Conservation (phyloP, 2,797 vertebrate genomes). For the Brotula barbata region DNA sequence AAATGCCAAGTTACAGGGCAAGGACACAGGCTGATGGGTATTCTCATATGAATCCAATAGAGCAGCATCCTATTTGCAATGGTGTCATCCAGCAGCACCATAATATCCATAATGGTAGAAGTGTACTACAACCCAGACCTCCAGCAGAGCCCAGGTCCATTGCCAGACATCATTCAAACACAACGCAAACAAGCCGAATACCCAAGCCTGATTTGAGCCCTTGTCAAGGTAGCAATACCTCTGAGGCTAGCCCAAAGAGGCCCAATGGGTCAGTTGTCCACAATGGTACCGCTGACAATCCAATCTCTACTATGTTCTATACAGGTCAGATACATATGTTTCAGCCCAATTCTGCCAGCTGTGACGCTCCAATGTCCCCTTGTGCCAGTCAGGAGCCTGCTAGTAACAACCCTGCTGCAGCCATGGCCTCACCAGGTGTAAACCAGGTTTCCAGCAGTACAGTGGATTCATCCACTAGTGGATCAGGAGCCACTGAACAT, state of each 20-base stretch:
- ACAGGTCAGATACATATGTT: slow-evolving; percentile 92
- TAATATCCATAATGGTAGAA: slow-evolving; percentile 63
- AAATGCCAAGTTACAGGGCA: slow-evolving; percentile 80
- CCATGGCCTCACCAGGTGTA: slow-evolving; percentile 87
- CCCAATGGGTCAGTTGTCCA: slow-evolving; percentile 60
- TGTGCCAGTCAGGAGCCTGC: slow-evolving; percentile 66
- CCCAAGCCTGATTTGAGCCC: slow-evolving; percentile 71
- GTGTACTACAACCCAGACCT: too few relatives aligned
- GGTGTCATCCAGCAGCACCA: slow-evolving; percentile 78
- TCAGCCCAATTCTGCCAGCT: slow-evolving; percentile 76
- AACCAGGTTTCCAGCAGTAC: slow-evolving; percentile 98
- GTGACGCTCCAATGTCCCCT: slow-evolving; percentile 76
- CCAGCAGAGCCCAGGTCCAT: slow-evolving; percentile 81
- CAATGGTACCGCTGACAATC: slow-evolving; percentile 61
- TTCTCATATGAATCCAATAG: slow-evolving; percentile 70
- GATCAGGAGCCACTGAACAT: slow-evolving; percentile 76
- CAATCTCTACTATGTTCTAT: slow-evolving; percentile 81
- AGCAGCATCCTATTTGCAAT: slow-evolving; percentile 79
- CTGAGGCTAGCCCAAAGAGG: slow-evolving; percentile 84
- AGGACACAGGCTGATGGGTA: slow-evolving; percentile 75
- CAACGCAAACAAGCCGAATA: slow-evolving; percentile 79
- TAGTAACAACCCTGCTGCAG: slow-evolving; percentile 65
- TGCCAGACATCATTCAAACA: slow-evolving; percentile 76
- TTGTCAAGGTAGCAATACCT: slow-evolving; percentile 71
- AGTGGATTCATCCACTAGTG: slow-evolving; percentile 83